phyloP scores from a whole-genome alignment of 1,140 invertebrate species.

The Ceratina australensis region DNA sequence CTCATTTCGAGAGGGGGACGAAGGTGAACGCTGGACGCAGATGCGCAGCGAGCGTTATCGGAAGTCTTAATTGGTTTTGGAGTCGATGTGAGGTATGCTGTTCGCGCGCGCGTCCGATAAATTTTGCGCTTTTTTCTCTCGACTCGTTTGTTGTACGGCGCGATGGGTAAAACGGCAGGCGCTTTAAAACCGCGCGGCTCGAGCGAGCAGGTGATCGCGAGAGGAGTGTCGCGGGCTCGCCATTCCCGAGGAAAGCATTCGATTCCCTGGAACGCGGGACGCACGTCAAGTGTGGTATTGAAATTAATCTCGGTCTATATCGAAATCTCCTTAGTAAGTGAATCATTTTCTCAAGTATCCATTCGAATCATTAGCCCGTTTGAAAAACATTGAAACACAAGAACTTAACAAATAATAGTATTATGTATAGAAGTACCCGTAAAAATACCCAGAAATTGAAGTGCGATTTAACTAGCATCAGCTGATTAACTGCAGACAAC shows the following conservation, averaged over 20 bases:
- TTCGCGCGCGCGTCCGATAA: background rate
- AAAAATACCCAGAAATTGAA: too few species aligned
- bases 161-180: constrained; percentile 7
- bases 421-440: too few species aligned
- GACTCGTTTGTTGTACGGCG: background rate
- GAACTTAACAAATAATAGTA: too few species aligned
- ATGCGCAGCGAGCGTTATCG: constrained; percentile 8
- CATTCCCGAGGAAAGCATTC: background rate
- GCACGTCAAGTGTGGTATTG: too few species aligned
- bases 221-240: too few species aligned
- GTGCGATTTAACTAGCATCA: too few species aligned
- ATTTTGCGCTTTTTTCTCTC: background rate
- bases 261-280: background rate
- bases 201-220: constrained; percentile 24
- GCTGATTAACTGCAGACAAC: too few species aligned
- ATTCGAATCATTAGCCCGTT: too few species aligned
- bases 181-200: constrained; percentile 8
- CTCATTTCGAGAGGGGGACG: background rate
- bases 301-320: background rate
- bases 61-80: constrained; percentile 20
- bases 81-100: background rate
- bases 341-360: too few species aligned
- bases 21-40: constrained; percentile 2
- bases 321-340: background rate
- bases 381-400: too few species aligned